A percentile compares a stretch with the other conserved stretches of the same genome.
phyloP scores from a whole-genome alignment of 92 coral and sea anemone genomes.

The Phenganax stokvisi region DNA sequence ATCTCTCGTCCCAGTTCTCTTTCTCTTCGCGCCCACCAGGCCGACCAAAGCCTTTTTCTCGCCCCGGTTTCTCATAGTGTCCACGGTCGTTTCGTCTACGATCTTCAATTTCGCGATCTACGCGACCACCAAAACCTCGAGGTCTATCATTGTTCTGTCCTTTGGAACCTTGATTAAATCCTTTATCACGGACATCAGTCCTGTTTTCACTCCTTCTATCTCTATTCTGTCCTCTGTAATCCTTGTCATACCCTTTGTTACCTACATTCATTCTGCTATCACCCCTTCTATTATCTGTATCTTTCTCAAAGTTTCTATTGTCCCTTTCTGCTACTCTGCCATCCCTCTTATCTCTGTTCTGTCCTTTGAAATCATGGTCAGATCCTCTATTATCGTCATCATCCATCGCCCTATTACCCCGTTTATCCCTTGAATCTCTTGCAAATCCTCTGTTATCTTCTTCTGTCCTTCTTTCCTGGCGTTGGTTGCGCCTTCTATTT shows the following conservation, averaged over 20 bases:
- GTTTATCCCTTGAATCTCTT: too few species aligned
- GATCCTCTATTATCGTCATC: too few species aligned
- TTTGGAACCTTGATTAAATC: not conserved
- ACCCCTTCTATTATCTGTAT: constrained; percentile 17
- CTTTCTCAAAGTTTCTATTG: too few species aligned
- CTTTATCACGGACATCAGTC: constrained; percentile 28
- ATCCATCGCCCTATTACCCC: too few species aligned
- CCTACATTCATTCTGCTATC: not conserved
- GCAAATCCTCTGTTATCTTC: too few species aligned
- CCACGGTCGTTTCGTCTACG: constrained; percentile 5
- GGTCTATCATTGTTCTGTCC: constrained; percentile 16
- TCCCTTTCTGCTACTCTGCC: not conserved
- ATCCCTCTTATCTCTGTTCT: constrained; percentile 29
- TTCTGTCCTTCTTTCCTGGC: too few species aligned
- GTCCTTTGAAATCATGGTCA: not conserved
- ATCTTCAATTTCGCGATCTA: not conserved
- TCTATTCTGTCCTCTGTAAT: constrained; percentile 20
- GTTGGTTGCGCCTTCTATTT: too few species aligned
- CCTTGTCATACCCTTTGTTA: constrained; percentile 19
- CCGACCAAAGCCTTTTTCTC: constrained; percentile 12
- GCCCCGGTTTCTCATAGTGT: constrained; percentile 17
- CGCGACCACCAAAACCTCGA: constrained; percentile 4
- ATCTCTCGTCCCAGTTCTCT: constrained; percentile 14
- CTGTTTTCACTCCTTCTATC: constrained; percentile 2
- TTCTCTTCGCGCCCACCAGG: constrained; percentile 24